These are phyloP conservation scores for Actinia equina DNA, from an alignment of 64 coral and sea anemone species.

Conservation along the genomic window DNA sequence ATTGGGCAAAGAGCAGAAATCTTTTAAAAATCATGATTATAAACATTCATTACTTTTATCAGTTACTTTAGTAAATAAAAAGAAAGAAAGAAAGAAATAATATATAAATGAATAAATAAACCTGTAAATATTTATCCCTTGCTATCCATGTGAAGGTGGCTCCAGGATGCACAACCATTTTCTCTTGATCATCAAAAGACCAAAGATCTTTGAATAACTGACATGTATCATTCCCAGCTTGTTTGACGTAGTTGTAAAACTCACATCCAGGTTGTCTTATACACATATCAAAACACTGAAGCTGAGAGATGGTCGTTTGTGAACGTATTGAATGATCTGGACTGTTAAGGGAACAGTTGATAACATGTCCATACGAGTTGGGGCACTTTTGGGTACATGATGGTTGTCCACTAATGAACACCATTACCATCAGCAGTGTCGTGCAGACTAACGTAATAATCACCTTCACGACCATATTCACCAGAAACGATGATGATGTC, in stretches of 20 bases:
- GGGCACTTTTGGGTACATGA: conserved; percentile 1
- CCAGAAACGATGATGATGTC: neutral
- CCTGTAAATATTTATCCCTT: conserved; percentile 2
- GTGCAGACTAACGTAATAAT: neutral
- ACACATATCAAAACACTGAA: conserved; percentile 30
- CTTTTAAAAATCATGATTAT: too few species aligned
- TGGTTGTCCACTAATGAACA: neutral
- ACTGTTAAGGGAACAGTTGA: neutral
- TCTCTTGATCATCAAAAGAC: neutral
- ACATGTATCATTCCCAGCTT: neutral
- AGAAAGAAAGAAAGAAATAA: too few species aligned
- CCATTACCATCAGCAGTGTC: neutral
- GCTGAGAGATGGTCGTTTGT: neutral
- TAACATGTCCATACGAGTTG: conserved; percentile 1
- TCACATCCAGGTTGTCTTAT: neutral
- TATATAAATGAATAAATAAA: neutral
- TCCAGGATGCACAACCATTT: neutral
- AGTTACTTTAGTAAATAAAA: too few species aligned
- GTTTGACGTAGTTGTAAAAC: neutral
- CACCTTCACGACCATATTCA: neutral
- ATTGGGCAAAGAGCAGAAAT: too few species aligned
- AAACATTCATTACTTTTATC: too few species aligned
- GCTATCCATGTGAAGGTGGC: neutral
- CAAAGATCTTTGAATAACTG: conserved; percentile 4
- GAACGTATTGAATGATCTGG: neutral